Conservation (phyloP, 1,140 invertebrate genomes). For the Copidosoma floridanum region DNA sequence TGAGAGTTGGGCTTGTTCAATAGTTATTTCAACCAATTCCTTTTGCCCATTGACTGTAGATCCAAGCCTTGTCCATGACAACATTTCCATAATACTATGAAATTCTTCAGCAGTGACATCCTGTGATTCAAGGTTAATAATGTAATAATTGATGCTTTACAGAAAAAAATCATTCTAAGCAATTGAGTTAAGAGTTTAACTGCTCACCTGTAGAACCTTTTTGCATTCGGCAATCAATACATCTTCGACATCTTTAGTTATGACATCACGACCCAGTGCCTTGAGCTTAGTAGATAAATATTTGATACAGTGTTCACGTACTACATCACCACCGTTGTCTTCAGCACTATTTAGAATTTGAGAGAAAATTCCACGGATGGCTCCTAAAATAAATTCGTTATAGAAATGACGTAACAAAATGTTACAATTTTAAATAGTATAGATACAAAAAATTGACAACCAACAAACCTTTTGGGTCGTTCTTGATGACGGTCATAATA, state of each 20-base stretch:
- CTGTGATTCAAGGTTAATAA: conserved; percentile 52
- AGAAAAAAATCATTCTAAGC: no score
- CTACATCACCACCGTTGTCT: conserved; percentile 69
- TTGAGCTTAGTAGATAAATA: conserved; percentile 84
- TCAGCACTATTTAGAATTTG: conserved; percentile 81
- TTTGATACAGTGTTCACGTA: conserved; percentile 84
- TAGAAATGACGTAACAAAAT: no score
- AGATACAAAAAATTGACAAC: neutral
- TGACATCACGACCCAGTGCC: conserved; percentile 71
- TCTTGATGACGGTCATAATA: conserved; percentile 64
- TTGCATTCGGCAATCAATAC: conserved; percentile 81
- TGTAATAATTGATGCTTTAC: no score
- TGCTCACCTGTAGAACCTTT: conserved; percentile 74
- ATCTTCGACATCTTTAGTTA: conserved; percentile 86
- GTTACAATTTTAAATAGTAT: no score
- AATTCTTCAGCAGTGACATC: conserved; percentile 92
- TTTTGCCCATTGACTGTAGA: conserved; percentile 80
- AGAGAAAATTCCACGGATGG: conserved; percentile 81
- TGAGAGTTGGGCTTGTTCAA: conserved; percentile 75
- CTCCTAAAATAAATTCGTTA: conserved; percentile 57
- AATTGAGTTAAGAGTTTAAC: neutral
- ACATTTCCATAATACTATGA: conserved; percentile 81
- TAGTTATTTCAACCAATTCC: conserved; percentile 80
- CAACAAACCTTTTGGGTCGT: conserved; percentile 61
- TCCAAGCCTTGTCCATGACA: conserved; percentile 77